These are phyloP conservation scores for Trichogramma dendrolimi DNA, from an alignment of 2,888 invertebrate genomes.

Conservation along the genomic window DNA sequence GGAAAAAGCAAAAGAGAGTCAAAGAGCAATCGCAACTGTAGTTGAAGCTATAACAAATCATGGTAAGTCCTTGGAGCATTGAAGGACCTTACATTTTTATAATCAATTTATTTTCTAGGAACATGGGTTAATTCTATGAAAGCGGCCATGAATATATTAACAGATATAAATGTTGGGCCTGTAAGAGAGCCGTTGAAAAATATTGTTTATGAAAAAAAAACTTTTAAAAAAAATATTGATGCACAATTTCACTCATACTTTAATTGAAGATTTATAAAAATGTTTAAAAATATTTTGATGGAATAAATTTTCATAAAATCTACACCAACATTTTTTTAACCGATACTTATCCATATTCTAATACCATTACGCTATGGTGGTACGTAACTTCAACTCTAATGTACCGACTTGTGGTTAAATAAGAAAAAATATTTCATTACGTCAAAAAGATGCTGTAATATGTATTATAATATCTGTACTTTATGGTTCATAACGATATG, in stretches of 20 bases:
- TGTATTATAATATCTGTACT: no score
- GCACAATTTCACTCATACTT: background rate
- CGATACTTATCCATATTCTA: background rate
- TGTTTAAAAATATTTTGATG: background rate
- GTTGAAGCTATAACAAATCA: constrained; percentile 48
- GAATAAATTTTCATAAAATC: background rate
- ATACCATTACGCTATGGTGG: no score
- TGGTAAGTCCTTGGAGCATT: constrained; percentile 39
- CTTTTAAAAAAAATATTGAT: constrained; percentile 38
- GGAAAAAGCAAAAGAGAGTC: constrained; percentile 54
- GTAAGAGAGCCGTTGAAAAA: constrained; percentile 59
- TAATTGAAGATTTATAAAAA: constrained; percentile 9
- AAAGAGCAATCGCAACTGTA: constrained; percentile 48
- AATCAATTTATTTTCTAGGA: constrained; percentile 50
- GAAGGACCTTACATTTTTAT: background rate
- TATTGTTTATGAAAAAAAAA: constrained; percentile 51
- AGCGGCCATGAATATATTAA: constrained; percentile 62
- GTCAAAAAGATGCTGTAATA: no score
- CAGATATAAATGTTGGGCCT: constrained; percentile 59
- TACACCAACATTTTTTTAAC: background rate
- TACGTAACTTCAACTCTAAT: no score
- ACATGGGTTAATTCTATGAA: constrained; percentile 70
- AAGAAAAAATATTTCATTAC: no score
- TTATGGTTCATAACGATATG: no score
- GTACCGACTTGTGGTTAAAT: no score